These are phyloP conservation scores for Geodia barretti DNA, from an alignment of 37 sponge, comb jelly and placozoan genomes.

Conservation along the genomic window DNA sequence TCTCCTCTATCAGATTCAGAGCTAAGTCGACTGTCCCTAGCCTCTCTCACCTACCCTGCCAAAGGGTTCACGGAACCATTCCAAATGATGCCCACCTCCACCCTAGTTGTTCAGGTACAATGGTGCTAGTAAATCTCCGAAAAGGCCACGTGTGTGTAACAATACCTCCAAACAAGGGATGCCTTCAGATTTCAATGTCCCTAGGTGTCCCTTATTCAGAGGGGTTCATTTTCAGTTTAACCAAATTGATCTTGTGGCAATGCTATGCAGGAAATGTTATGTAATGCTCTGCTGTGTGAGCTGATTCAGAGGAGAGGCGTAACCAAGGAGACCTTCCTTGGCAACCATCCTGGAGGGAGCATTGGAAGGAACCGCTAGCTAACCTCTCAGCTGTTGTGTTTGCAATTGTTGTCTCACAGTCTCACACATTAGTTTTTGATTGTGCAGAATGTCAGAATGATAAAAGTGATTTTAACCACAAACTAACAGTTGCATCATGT, in stretches of 20 bases:
- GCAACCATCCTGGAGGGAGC: slow-evolving; percentile 77
- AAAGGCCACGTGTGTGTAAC: no score
- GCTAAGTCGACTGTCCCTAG: slow-evolving; percentile 29
- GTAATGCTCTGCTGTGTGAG: slow-evolving; percentile 72
- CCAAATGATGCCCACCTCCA: slow-evolving; percentile 64
- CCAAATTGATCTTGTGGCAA: not conserved
- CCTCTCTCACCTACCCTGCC: slow-evolving; percentile 27
- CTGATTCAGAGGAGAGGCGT: slow-evolving; percentile 43
- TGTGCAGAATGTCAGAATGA: no score
- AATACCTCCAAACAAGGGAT: no score
- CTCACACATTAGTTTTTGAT: no score
- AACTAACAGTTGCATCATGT: not conserved
- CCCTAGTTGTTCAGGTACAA: slow-evolving; percentile 70
- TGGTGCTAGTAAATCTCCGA: no score
- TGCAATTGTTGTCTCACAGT: no score
- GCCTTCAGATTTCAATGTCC: no score
- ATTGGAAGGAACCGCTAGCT: no score
- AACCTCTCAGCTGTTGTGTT: no score
- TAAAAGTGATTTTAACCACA: not conserved
- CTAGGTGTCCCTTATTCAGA: no score
- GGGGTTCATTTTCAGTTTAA: not conserved
- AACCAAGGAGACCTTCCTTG: slow-evolving; percentile 31
- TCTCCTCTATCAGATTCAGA: slow-evolving; percentile 31
- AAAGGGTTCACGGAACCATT: slow-evolving; percentile 57
- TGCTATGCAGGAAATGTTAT: slow-evolving; percentile 51